These are phyloP conservation scores for Oppia nitens DNA, from an alignment of 1,140 invertebrate genomes.

Conservation along the genomic window DNA sequence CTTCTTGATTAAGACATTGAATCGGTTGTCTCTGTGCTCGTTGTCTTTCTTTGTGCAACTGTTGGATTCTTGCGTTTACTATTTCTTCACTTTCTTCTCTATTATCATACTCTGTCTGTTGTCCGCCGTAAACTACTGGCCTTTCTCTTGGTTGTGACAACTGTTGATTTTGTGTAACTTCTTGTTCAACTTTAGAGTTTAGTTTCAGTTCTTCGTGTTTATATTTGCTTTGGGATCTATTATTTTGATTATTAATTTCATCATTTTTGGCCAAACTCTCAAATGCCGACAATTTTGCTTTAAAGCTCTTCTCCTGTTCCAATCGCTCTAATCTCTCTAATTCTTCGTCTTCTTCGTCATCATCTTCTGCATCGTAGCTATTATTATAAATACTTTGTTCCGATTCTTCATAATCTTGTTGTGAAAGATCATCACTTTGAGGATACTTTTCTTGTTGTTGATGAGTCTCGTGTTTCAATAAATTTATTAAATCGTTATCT, in stretches of 20 bases:
- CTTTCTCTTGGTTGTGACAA: neutral
- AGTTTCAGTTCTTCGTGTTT: neutral
- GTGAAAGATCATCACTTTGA: neutral
- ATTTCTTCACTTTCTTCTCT: neutral
- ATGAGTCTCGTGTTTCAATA: constrained; percentile 5
- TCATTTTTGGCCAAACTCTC: constrained; percentile 17
- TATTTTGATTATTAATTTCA: neutral
- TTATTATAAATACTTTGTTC: neutral
- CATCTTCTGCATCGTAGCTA: constrained; percentile 10
- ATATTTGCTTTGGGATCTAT: neutral
- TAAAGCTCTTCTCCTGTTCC: constrained; percentile 12
- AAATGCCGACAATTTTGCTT: constrained; percentile 17
- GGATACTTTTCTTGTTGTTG: neutral
- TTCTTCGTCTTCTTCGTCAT: constrained; percentile 11
- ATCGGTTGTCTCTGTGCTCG: neutral
- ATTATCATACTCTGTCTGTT: neutral
- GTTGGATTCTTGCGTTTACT: neutral
- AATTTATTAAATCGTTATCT: constrained; percentile 7
- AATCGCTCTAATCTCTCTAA: constrained; percentile 1
- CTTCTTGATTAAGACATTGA: neutral
- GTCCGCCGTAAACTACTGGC: neutral
- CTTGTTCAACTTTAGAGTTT: neutral
- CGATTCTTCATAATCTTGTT: neutral
- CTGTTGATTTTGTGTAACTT: neutral
- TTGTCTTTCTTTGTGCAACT: constrained; percentile 1